Conservation (phyloP, 2,797 vertebrate genomes). For the Cheirogaleus major region DNA sequence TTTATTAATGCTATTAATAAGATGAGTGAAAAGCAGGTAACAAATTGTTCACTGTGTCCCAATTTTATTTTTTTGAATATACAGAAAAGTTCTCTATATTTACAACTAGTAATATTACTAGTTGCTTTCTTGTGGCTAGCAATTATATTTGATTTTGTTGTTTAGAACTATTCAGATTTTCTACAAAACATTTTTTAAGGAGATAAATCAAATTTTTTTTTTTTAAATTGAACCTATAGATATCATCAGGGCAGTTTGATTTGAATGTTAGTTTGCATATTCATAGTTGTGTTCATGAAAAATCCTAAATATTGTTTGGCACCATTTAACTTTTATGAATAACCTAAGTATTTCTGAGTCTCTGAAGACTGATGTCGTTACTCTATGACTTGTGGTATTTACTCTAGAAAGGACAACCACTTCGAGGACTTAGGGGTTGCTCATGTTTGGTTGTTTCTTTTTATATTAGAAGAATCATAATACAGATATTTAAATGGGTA, state of each 20-base stretch:
- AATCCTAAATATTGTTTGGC: not conserved
- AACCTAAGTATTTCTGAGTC: not conserved
- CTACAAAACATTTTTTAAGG: not conserved
- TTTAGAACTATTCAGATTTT: not conserved
- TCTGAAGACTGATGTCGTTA: not conserved
- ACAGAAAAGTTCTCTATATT: not conserved
- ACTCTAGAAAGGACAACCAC: not conserved
- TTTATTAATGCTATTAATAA: not conserved
- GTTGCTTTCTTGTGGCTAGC: not conserved
- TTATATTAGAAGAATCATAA: not conserved
- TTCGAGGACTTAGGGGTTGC: not conserved
- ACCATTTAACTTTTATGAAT: constrained; percentile 6
- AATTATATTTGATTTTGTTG: not conserved
- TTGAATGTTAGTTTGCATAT: not conserved
- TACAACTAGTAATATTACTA: not conserved
- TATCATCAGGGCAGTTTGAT: not conserved
- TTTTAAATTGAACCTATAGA: not conserved
- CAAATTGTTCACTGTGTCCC: not conserved
- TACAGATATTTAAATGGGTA: constrained; percentile 9
- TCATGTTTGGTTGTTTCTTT: not conserved
- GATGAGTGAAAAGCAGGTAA: not conserved
- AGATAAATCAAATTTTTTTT: not conserved
- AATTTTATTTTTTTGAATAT: not conserved
- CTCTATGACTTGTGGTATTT: not conserved
- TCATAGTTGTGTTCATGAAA: not conserved